phyloP scores from a whole-genome alignment of 2,888 invertebrate genomes.

The Coleophora flavipennella region DNA sequence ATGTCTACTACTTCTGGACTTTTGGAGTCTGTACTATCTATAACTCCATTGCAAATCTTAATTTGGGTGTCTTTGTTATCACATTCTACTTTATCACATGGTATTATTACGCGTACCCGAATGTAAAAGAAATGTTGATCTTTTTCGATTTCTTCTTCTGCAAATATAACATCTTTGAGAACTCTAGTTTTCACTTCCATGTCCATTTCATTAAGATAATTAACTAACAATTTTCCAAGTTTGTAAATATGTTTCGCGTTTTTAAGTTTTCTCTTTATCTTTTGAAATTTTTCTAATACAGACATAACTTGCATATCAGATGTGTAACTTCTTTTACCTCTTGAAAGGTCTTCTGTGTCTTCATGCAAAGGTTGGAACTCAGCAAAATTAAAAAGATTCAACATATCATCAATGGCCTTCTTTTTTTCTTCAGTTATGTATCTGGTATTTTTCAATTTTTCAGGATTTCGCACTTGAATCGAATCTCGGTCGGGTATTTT shows the following conservation, averaged over 20 bases:
- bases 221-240: conserved; percentile 38
- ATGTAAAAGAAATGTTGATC: conserved; percentile 39
- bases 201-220: conserved; percentile 48
- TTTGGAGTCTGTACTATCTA: conserved; percentile 48
- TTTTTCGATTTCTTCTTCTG: conserved; percentile 45
- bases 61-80: conserved; percentile 34
- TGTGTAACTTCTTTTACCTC: conserved; percentile 41
- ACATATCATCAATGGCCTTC: conserved; percentile 55
- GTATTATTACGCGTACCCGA: conserved; percentile 37
- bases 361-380: conserved; percentile 27
- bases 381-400: conserved; percentile 51
- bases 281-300: conserved; percentile 35
- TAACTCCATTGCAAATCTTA: conserved; percentile 70
- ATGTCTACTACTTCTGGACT: conserved; percentile 59
- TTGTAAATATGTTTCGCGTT: conserved; percentile 38
- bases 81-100: conserved; percentile 38
- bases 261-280: conserved; percentile 36
- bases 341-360: conserved; percentile 15
- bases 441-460: conserved; percentile 10
- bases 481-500: conserved; percentile 8
- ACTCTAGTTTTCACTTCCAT: conserved; percentile 33
- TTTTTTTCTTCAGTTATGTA: conserved; percentile 44
- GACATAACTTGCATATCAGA: conserved; percentile 36
- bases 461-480: too few species aligned
- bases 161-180: conserved; percentile 38